phyloP scores from a whole-genome alignment of 2,797 vertebrate species.

The Danionella dracula region DNA sequence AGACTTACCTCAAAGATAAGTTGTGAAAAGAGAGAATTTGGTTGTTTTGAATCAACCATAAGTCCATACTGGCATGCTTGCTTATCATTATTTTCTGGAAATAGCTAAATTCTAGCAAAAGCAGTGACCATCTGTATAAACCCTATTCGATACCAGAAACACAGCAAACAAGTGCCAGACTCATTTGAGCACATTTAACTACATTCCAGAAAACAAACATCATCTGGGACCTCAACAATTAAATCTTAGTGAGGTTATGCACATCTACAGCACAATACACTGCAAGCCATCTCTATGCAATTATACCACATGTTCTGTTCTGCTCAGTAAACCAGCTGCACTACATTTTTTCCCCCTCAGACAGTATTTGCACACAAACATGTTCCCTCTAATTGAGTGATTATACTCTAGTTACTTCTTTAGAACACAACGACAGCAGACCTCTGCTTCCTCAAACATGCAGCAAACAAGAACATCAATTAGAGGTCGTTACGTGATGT shows the following conservation, averaged over 20 bases:
- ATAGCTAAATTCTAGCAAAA: no score
- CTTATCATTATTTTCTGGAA: no score
- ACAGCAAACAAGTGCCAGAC: neutral
- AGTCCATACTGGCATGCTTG: no score
- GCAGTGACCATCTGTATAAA: no score
- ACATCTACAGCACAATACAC: neutral
- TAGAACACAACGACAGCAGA: conserved; percentile 10
- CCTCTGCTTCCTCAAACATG: conserved; percentile 20
- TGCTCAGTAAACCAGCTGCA: neutral
- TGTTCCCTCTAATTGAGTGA: conserved; percentile 26
- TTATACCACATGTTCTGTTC: neutral
- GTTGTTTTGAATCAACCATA: no score
- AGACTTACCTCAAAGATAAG: no score
- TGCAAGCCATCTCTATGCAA: neutral
- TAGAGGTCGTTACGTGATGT: conserved; percentile 38
- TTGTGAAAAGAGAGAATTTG: no score
- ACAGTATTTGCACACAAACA: conserved; percentile 37
- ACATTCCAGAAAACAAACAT: neutral
- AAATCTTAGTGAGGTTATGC: neutral
- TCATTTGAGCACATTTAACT: neutral
- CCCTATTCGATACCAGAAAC: no score
- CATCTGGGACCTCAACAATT: conserved; percentile 3
- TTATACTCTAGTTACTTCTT: conserved; percentile 27
- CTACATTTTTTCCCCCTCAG: neutral
- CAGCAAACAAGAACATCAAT: conserved; percentile 32